Base-by-base conservation (phyloP, 2,797 vertebrate species). In the Phalloptychus januarius region DNA sequence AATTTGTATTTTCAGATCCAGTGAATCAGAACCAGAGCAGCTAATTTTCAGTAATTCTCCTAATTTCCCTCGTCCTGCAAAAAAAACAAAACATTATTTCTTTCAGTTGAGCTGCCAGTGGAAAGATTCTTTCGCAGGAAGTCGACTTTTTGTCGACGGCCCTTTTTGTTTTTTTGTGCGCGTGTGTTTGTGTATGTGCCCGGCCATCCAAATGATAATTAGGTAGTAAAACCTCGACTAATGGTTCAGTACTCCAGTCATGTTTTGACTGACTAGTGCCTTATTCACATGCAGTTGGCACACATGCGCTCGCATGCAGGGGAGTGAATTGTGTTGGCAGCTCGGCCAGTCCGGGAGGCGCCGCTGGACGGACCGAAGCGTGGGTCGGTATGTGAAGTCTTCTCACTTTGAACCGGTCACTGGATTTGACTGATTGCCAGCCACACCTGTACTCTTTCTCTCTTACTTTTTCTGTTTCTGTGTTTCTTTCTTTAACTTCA, bases 201-300 rank as follows among this genome's bases (percentile, higher is more conserved):
- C 79, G 84, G 85, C 85, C 12, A 12, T 74, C 79, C 56, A 44
- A 88, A 90, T 87, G 86, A 67, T 91, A 93, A 93, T 91, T 87
- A 84, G 84, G 86, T 90, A 87, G 91, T 92, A 87, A 90, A 92
- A 87, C 77, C 74, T 79, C n/a, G 8, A 75, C 86, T 90, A 85
- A 87, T 86, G 86, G 83, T 87, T 93, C 90, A 83, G 92, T 84
- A 90, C 89, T 85, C 86, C 76, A 45, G 89, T 93, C 92, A 91
- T 92, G 93, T 92, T 93, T 93, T 92, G 88, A 92, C 91, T 90
- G 88, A 91, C 91, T 89, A 76, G 85, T 88, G 86, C 88, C 83
- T 90, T 88, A 91, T 92, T 93, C 92, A 87, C 84, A 88, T 87
- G 88, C 83, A 83, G 79, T 86, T 79, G 90, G 81, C 81, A 45